Percentiles rank a stretch among this genome's conserved stretches.
These are phyloP conservation scores for Paracentrotus lividus DNA, from an alignment of 53 echinoderm and acorn worm species.

Conservation along the genomic window DNA sequence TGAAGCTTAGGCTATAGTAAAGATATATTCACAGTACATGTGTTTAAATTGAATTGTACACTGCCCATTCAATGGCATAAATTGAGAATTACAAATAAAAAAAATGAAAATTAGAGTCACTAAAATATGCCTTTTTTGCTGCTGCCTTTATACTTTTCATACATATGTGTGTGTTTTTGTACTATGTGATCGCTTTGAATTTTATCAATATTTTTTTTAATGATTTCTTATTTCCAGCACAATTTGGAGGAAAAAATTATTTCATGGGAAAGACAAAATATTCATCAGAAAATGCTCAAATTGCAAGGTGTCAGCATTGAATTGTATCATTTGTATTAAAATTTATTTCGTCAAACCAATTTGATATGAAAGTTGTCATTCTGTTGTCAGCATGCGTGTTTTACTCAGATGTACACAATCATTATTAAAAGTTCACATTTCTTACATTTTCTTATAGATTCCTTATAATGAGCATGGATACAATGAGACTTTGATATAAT, in stretches of 20 bases:
- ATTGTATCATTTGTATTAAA: constrained; percentile 32
- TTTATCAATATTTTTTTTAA: background rate
- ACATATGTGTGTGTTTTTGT: constrained; percentile 54
- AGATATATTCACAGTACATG: too few species aligned
- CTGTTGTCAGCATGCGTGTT: background rate
- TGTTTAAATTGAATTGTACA: background rate
- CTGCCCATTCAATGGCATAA: background rate
- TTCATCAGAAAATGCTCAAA: constrained; percentile 26
- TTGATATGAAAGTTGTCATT: background rate
- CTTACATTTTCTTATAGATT: too few species aligned
- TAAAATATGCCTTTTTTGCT: background rate
- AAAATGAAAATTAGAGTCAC: background rate
- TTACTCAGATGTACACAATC: too few species aligned
- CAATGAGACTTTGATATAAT: too few species aligned
- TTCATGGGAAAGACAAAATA: background rate
- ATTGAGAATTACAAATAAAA: too few species aligned
- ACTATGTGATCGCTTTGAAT: background rate
- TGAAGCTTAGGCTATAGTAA: background rate
- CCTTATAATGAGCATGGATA: too few species aligned
- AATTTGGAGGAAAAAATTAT: background rate
- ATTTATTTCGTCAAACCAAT: background rate
- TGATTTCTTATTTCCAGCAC: background rate
- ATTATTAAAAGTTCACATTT: too few species aligned
- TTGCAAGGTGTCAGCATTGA: background rate
- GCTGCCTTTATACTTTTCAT: constrained; percentile 52